phyloP scores from a whole-genome alignment of 2,888 invertebrate species.

The Poecilobothrus nobilitatus region DNA sequence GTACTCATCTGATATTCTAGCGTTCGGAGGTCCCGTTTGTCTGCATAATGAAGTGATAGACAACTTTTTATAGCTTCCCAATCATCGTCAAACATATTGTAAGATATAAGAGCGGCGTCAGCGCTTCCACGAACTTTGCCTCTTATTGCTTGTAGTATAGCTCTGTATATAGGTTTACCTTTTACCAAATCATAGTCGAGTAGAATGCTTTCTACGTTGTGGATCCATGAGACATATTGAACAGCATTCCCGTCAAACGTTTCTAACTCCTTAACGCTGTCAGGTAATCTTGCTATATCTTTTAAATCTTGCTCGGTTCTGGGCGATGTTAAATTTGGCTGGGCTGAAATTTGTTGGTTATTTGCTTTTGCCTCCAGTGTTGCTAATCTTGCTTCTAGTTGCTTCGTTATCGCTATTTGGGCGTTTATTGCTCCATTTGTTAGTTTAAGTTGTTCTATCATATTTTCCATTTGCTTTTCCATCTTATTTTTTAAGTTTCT shows the following conservation, averaged over 20 bases:
- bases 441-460: too few relatives aligned
- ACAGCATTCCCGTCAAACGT: background rate
- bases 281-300: background rate
- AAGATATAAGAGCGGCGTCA: constrained; percentile 13
- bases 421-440: background rate
- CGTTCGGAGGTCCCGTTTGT: too few relatives aligned
- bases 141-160: background rate
- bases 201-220: background rate
- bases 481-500: too few relatives aligned
- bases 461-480: too few relatives aligned
- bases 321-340: background rate
- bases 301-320: constrained; percentile 2
- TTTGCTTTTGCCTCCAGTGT: too few relatives aligned
- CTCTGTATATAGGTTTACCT: background rate
- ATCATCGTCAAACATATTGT: constrained; percentile 15
- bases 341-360: background rate
- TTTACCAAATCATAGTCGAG: background rate
- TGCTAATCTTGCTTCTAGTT: background rate
- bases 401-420: background rate
- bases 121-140: background rate
- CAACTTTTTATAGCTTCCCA: constrained; percentile 13
- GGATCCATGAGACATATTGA: background rate
- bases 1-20: too few relatives aligned
- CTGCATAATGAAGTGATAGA: too few relatives aligned
- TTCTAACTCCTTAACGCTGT: background rate